Base-by-base conservation (phyloP, 1,140 invertebrate species). In the Megalonaias nervosa region DNA sequence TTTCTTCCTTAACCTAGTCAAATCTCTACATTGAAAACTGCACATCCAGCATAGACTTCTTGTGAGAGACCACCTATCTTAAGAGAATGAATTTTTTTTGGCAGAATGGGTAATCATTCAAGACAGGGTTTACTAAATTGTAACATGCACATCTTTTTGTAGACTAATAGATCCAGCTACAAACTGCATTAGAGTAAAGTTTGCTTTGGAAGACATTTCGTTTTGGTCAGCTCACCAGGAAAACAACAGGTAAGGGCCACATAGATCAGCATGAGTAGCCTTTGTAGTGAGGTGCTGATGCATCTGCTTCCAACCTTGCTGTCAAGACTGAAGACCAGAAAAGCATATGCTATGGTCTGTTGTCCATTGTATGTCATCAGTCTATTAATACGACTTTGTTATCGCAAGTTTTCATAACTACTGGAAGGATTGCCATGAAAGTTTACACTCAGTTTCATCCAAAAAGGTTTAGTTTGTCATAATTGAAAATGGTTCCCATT, bases 171-270 rank as follows among this genome's bases (percentile, higher is more conserved):
- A 92, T 76, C 88, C 90, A 31, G 82, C 87, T n/a, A 91, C 83
- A 61, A 88, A 89, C 71, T 82, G 81, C 67, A 80, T 90, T 13
- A 73, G 89, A 66, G 87, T 89, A 68, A 81, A 88, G 71, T 92
- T 91, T 89, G 84, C 83, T 31, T 82, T 92, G 31, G 84, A 87
- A 67, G 91, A 92, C 78, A 88, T 92, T 38, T 91, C 91, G 65
- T 92, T 91, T 80, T 92, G 91, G 91, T 87, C 90, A 66, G 87
- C 89, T 55, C 91, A 92, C 76, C 89, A 87, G 72, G 91, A 92
- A 80, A 92, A 92, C 80, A 89, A 90, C 65, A 91, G 91, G 91
- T 92, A 77, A 80, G 82, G 26, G 26, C 57, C 2, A 55, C 3
- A 26, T 59, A 71, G 38, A 16, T 31, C 70, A 12, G 17, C 19